Evolutionary conservation across 2,113 vertebrate genomes (phyloP).

Genomic region (Otis tarda): DNA sequence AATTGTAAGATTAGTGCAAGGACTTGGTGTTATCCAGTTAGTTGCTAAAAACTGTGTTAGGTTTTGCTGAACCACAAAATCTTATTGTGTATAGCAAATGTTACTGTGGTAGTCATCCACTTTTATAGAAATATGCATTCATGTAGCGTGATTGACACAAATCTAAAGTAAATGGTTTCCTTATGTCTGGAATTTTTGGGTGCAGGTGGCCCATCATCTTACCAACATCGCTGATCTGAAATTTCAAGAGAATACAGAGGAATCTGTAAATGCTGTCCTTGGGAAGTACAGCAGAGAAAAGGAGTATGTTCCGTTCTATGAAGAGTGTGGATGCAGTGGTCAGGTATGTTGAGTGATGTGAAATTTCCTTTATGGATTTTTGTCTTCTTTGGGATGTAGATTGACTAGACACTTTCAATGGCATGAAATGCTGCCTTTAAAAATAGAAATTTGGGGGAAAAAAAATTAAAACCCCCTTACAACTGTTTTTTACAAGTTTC

Average conservation of each 20-base stretch:
- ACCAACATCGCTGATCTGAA: slow-evolving; percentile 76
- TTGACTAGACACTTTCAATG: not conserved
- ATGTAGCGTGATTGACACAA: not conserved
- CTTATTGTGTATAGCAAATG: not conserved
- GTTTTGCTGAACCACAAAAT: not conserved
- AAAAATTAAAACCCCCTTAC: not conserved
- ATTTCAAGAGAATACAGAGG: slow-evolving; percentile 66
- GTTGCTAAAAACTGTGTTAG: not conserved
- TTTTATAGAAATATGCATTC: not conserved
- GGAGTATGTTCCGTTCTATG: slow-evolving; percentile 76
- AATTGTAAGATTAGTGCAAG: not conserved
- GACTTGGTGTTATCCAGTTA: not conserved
- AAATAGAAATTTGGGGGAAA: not conserved
- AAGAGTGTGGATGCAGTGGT: slow-evolving; percentile 67
- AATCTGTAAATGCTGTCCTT: slow-evolving; percentile 56
- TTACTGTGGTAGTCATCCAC: not conserved
- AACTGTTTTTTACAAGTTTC: not conserved
- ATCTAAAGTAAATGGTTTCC: not conserved
- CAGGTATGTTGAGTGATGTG: slow-evolving; percentile 65
- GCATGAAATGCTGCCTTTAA: not conserved
- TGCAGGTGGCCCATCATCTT: slow-evolving; percentile 78
- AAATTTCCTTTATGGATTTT: not conserved
- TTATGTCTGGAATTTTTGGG: not conserved
- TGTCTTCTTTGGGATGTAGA: not conserved
- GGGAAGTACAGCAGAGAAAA: slow-evolving; percentile 84